Percentiles rank a stretch among this genome's conserved stretches.
phyloP scores from a whole-genome alignment of 2,113 vertebrate genomes.

The Nansenia antarctica region DNA sequence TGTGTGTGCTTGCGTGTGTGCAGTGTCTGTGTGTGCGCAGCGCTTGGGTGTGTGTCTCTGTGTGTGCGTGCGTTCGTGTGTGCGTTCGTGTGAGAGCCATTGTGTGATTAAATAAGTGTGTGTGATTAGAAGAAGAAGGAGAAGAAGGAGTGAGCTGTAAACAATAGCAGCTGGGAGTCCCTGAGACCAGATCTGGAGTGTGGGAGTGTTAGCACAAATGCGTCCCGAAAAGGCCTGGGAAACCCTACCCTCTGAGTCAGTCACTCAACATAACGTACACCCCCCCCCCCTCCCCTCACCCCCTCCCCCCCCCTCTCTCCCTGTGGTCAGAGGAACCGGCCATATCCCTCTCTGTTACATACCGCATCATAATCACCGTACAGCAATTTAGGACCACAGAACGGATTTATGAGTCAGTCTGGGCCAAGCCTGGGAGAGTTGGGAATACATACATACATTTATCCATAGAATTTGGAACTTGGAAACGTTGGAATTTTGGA shows the following conservation, averaged over 20 bases:
- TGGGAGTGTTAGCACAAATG: neutral
- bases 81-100: too few relatives aligned
- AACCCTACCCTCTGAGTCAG: too few relatives aligned
- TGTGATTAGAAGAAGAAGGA: too few relatives aligned
- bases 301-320: constrained; percentile 6
- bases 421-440: constrained; percentile 1
- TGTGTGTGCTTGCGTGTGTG: too few relatives aligned
- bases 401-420: constrained; percentile 47
- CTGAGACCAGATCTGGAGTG: neutral
- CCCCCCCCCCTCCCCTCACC: neutral
- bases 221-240: constrained; percentile 3
- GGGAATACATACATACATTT: constrained; percentile 14
- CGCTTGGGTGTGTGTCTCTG: neutral
- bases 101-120: neutral
- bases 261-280: constrained; percentile 8
- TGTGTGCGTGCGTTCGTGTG: neutral
- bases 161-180: constrained; percentile 47
- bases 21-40: neutral
- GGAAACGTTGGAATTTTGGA: too few relatives aligned
- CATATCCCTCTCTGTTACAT: constrained; percentile 30
- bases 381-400: neutral
- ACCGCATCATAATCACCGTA: constrained; percentile 26
- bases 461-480: constrained; percentile 1
- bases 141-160: too few relatives aligned
- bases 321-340: neutral